These are phyloP conservation scores for Mesocentrotus franciscanus DNA, from an alignment of 53 echinoderm and acorn worm species.

Conservation along the genomic window DNA sequence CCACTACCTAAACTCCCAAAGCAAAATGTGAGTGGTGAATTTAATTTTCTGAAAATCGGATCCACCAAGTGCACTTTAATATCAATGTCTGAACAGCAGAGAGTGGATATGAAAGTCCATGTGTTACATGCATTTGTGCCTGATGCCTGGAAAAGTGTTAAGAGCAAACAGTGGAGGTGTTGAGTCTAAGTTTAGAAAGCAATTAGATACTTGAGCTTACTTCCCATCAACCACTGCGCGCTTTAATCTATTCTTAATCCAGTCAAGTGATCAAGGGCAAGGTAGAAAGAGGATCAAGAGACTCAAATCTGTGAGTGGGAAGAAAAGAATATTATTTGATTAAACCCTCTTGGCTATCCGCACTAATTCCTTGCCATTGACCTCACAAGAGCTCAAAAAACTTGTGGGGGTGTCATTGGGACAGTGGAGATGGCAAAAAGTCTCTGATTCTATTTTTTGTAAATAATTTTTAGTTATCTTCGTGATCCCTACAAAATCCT, in stretches of 20 bases:
- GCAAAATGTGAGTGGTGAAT: background rate
- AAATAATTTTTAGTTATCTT: too few relatives aligned
- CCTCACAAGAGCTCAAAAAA: too few relatives aligned
- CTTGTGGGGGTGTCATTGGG: too few relatives aligned
- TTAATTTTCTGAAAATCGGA: background rate
- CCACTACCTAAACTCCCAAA: background rate
- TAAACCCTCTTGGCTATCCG: background rate
- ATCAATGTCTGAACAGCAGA: background rate
- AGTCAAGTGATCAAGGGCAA: background rate
- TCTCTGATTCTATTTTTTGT: too few relatives aligned
- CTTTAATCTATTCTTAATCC: conserved; percentile 31
- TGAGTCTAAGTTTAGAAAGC: background rate
- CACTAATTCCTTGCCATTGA: too few relatives aligned
- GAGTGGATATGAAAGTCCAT: background rate
- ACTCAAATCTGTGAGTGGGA: background rate
- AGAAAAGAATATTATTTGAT: background rate
- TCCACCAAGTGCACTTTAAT: background rate
- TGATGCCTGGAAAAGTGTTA: conserved; percentile 3
- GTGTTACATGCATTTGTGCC: background rate
- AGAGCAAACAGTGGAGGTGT: background rate
- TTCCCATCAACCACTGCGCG: background rate
- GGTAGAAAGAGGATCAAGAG: background rate
- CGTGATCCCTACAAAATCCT: background rate
- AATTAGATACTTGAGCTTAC: background rate
- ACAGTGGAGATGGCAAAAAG: too few relatives aligned